Evolutionary conservation across 1,140 invertebrate genomes (phyloP), one percentile per base, ranked within the genome.

Genomic region (Cataglyphis hispanica): DNA sequence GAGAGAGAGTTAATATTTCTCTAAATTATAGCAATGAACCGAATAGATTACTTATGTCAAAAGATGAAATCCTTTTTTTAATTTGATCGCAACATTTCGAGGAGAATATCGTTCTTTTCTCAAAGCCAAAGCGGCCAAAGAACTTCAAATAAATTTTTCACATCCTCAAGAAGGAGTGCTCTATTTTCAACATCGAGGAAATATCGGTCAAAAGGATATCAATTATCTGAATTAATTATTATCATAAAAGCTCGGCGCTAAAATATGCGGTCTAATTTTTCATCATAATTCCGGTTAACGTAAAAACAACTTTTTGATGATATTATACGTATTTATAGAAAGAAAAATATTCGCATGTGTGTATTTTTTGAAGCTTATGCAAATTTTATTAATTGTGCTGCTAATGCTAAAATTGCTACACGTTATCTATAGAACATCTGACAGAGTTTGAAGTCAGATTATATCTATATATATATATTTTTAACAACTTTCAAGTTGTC

Each of bases 21-120:
- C 46, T 74, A 63, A 86, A 86, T 84, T 87, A 80, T 50, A 34
- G 50, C 46, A 34, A 86, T 78, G 31, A 85, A 87, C 50, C 31
- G 40, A 46, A n/a, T 63, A 46, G 53, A 43, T 50, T 58, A 86
- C 67, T 70, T 58, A 80, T 80, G 64, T 56, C 34, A 16, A 13
- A 56, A 80, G 77, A 80, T 58, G 69, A 56, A 80, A 40, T 22
- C 19, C 2, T 19, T 50, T 50, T 13, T 34, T 80, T 80, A 69
- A 80, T 80, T 70, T 56, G 64, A 80, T 34, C 64, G 64, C 61
- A 27, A 78, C 66, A 66, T 66, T 50, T 60, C 25, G 66, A 43
- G 34, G 11, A 31, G 43, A 58, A 40, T 81, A 81, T 81, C 25
- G 66, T 72, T 81, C 50, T 0, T 5, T 16, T 50, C 16, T 37